These are phyloP conservation scores for Nesidiocoris tenuis DNA, from an alignment of 2,888 invertebrate species.

Conservation along the genomic window DNA sequence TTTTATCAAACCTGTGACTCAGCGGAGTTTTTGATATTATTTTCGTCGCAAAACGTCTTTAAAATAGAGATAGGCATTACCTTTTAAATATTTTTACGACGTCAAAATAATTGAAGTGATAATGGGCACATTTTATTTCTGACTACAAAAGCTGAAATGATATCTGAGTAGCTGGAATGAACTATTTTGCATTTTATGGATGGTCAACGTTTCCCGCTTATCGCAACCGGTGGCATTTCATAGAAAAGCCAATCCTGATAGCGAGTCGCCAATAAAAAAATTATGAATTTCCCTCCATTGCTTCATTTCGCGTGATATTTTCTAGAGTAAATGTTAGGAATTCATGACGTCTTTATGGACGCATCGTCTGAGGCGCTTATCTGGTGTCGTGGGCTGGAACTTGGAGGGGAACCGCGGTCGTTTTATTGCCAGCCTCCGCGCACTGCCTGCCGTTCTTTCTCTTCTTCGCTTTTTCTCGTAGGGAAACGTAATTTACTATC, in stretches of 20 bases:
- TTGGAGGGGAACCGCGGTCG: neutral
- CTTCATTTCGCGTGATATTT: neutral
- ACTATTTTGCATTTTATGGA: neutral
- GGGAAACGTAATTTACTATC: slow-evolving; percentile 7
- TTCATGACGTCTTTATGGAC: slow-evolving; percentile 3
- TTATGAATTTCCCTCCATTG: neutral
- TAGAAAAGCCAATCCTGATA: neutral
- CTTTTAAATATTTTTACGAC: too few relatives aligned
- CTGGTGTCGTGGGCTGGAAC: neutral
- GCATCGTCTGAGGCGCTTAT: neutral
- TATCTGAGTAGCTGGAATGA: too few relatives aligned
- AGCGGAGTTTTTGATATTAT: too few relatives aligned
- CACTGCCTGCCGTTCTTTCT: neutral
- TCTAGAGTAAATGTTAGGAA: neutral
- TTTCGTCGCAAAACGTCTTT: too few relatives aligned
- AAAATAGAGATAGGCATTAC: too few relatives aligned
- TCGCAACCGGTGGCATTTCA: neutral
- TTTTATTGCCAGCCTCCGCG: neutral
- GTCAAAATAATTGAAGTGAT: too few relatives aligned
- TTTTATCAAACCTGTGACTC: too few relatives aligned
- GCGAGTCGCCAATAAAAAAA: neutral
- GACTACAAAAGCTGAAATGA: too few relatives aligned
- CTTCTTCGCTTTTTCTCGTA: neutral
- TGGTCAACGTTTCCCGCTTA: neutral
- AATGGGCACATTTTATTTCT: too few relatives aligned